Evolutionary conservation across 2,888 invertebrate genomes (phyloP).

Genomic region (Linnaemya vulpina): DNA sequence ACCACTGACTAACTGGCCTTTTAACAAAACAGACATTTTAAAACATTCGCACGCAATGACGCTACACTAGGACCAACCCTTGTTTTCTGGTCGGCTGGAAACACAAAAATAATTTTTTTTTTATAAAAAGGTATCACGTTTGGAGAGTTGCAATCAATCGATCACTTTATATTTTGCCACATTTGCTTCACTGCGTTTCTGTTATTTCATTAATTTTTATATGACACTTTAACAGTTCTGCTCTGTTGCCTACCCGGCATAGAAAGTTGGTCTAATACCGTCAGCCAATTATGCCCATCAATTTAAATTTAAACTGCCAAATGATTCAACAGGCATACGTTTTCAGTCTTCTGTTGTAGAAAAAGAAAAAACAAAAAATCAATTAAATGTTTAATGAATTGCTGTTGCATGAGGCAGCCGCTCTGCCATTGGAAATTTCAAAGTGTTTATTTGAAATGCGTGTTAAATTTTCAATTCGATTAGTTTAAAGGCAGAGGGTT

Average conservation of each 20-base stretch:
- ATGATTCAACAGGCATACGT: not conserved
- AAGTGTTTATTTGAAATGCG: not conserved
- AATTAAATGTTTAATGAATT: slow-evolving; percentile 46
- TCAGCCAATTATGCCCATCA: slow-evolving; percentile 22
- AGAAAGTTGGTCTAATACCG: not conserved
- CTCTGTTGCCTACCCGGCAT: slow-evolving; percentile 58
- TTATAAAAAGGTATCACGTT: slow-evolving; percentile 17
- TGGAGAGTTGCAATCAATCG: slow-evolving; percentile 68
- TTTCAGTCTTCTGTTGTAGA: slow-evolving; percentile 8
- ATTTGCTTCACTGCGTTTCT: slow-evolving; percentile 26
- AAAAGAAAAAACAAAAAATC: slow-evolving; percentile 12
- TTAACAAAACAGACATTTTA: slow-evolving; percentile 20
- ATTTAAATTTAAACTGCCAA: slow-evolving; percentile 59
- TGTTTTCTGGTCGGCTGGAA: slow-evolving; percentile 3
- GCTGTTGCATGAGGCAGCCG: slow-evolving; percentile 32
- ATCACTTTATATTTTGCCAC: slow-evolving; percentile 36
- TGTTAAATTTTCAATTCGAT: slow-evolving; percentile 9
- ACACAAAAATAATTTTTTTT: slow-evolving; percentile 31
- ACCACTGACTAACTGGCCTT: slow-evolving; percentile 60
- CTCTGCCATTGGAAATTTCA: slow-evolving; percentile 21
- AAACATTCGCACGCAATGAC: slow-evolving; percentile 9
- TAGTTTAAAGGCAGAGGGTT: slow-evolving; percentile 33
- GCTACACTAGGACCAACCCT: slow-evolving; percentile 22
- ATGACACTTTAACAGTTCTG: slow-evolving; percentile 67
- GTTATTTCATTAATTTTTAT: slow-evolving; percentile 48